Conservation (phyloP, 37 sponge, comb jelly and placozoan species). For the Halisarca cf. caerulea region DNA sequence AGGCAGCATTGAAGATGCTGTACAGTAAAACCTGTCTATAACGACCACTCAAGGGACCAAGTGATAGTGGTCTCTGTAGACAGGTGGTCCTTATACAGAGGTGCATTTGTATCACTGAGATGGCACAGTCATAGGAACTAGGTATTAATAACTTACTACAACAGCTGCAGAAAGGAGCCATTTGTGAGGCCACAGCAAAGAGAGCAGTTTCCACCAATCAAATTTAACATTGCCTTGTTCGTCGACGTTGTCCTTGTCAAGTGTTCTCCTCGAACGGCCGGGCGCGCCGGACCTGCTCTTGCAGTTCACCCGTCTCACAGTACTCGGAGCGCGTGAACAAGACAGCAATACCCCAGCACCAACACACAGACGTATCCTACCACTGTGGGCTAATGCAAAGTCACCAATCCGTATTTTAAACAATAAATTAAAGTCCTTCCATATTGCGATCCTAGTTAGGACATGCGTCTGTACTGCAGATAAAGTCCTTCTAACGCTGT, state of each 20-base stretch:
- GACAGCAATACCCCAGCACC: no score
- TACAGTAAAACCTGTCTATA: neutral
- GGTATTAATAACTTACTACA: slow-evolving; percentile 67
- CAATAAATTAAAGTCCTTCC: no score
- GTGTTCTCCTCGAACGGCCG: neutral
- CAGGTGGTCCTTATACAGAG: neutral
- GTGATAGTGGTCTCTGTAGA: neutral
- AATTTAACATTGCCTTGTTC: slow-evolving; percentile 17
- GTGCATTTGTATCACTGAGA: neutral
- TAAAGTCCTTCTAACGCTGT: no score
- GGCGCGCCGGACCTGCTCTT: neutral
- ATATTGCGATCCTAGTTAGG: no score
- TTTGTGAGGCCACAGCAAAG: slow-evolving; percentile 44
- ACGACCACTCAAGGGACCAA: neutral
- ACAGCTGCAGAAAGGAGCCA: slow-evolving; percentile 46
- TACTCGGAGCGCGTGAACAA: no score
- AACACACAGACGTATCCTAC: no score
- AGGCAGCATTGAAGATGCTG: neutral
- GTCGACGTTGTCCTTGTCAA: no score
- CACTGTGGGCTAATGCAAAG: no score
- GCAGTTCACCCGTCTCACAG: neutral
- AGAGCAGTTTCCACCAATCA: slow-evolving; percentile 50
- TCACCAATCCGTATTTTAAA: no score
- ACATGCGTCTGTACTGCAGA: no score
- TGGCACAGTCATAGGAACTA: no score